phyloP scores from a whole-genome alignment of 2,797 vertebrate species.

The Leptodactylus fallax region DNA sequence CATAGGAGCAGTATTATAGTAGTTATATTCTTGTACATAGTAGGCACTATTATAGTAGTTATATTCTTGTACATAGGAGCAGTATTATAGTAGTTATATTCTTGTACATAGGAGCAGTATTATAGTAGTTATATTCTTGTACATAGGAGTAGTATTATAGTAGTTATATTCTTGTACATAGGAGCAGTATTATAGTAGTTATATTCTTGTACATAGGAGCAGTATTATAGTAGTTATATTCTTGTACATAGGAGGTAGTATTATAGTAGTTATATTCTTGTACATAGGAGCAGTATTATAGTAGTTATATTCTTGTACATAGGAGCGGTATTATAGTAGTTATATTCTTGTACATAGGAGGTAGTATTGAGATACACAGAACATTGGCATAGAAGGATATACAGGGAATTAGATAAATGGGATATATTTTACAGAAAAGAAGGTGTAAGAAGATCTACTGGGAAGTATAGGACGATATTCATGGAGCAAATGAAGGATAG shows the following conservation, averaged over 20 bases:
- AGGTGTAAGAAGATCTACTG: no score
- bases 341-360: not conserved
- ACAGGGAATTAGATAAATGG: no score
- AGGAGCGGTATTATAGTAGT: no score
- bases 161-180: no score
- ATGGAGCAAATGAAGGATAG: not conserved
- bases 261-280: constrained; percentile 8
- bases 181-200: no score
- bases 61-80: not conserved
- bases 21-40: not conserved
- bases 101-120: not conserved
- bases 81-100: not conserved
- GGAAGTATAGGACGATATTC: not conserved
- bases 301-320: no score
- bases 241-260: not conserved
- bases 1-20: not conserved
- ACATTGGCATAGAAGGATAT: no score
- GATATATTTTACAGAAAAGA: no score
- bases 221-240: not conserved
- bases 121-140: not conserved
- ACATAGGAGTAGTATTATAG: not conserved
- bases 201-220: no score
- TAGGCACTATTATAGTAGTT: not conserved
- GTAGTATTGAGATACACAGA: no score
- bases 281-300: not conserved